Evolutionary conservation across 2,797 vertebrate genomes (phyloP).

Genomic region (Lutjanus campechanus): DNA sequence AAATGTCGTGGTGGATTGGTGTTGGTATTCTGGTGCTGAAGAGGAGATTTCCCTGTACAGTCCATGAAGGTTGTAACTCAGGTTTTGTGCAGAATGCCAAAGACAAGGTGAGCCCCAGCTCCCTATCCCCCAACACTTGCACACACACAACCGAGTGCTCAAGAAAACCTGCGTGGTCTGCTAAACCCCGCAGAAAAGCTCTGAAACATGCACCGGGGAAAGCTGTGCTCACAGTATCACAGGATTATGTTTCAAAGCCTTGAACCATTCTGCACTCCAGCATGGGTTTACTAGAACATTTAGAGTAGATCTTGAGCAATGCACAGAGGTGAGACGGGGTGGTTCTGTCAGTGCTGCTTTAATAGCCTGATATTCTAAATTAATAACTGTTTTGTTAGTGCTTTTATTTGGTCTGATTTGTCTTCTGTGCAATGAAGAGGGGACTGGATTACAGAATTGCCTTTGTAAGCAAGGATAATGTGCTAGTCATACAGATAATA

Average conservation of each 20-base stretch:
- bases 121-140: slow-evolving; percentile 1
- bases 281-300: slow-evolving; percentile 31
- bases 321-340: slow-evolving; percentile 4
- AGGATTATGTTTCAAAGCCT: slow-evolving; percentile 59
- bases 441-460: neutral
- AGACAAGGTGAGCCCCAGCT: slow-evolving; percentile 38
- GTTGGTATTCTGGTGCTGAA: slow-evolving; percentile 63
- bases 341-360: neutral
- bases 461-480: neutral
- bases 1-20: slow-evolving; percentile 40
- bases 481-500: neutral
- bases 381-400: neutral
- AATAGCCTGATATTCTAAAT: neutral
- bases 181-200: slow-evolving; percentile 54
- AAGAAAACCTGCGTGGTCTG: slow-evolving; percentile 29
- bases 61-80: slow-evolving; percentile 53
- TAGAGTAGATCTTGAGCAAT: slow-evolving; percentile 26
- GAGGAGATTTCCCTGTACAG: slow-evolving; percentile 51
- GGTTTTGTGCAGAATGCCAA: slow-evolving; percentile 63
- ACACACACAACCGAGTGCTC: slow-evolving; percentile 9
- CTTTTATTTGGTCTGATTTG: neutral
- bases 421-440: neutral
- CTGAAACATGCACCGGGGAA: slow-evolving; percentile 44
- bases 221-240: slow-evolving; percentile 43
- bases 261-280: slow-evolving; percentile 35